Base-by-base conservation (phyloP, 2,888 invertebrate species). In the Dolichopus griseipennis region DNA sequence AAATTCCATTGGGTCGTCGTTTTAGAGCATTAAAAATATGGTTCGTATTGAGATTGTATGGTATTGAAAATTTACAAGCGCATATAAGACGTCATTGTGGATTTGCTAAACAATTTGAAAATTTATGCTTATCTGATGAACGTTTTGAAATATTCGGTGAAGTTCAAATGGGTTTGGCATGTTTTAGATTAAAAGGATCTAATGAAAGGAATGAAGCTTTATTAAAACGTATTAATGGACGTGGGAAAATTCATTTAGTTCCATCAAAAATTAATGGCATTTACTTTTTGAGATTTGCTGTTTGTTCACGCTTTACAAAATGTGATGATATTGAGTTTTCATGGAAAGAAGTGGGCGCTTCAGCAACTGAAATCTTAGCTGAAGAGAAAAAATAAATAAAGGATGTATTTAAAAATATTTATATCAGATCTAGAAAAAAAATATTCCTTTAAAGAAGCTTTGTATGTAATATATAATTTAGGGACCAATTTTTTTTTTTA, bases 121-220 rank as follows among this genome's bases (percentile, higher is more conserved):
- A 85, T 10, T 81, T 93, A 1, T 90, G 97, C 66, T 80, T 83
- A 63, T 77, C 84, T 0, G 96, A 98, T 77, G 83, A 86, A 0
- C 85, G 93, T 66, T 99, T 98, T 78, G 97, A 98, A 82, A 85
- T 99, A 68, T 87, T 90, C 22, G 89, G 90, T 68, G 92, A 96
- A 75, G 95, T 95, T 8, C 85, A 89, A n/a, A 88, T 99, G 87
- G 98, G 97, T 0, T 85, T 99, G 20, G 97, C 97, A 43, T 99
- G 98, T 83, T 99, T 99, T 83, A 86, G 95, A 73, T 81, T 98
- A 18, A 97, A 95, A 84, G 91, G 89, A 10, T 82, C 85, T 1
- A 95, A 97, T 78, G 92, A 92, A 72, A 74, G 86, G 3, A 97
- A 93, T 76, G 95, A 97, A 78, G 83, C 84, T 4, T 82, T 97